Percentiles rank a stretch among this genome's conserved stretches.
phyloP scores from a whole-genome alignment of 2,113 vertebrate species.

The Scomber japonicus region DNA sequence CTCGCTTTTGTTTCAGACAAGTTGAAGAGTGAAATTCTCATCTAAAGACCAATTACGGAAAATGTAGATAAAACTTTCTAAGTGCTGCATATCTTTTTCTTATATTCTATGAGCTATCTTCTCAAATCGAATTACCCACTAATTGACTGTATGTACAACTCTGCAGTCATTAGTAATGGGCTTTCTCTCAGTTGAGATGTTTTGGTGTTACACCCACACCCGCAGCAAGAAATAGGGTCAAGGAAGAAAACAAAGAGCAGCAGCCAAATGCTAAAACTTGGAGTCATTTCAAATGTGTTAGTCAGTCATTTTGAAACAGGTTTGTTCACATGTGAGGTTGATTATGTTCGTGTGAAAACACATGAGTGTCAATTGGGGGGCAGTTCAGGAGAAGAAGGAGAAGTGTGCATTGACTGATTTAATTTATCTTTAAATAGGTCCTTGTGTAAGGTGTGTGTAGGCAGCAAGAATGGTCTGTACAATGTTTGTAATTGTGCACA shows the following conservation, averaged over 20 bases:
- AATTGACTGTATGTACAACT: conserved; percentile 37
- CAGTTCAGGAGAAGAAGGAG: conserved; percentile 7
- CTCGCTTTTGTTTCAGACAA: too few relatives aligned
- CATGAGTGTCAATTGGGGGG: neutral
- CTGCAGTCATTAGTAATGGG: conserved; percentile 14
- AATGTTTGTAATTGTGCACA: neutral
- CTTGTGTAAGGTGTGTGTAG: conserved; percentile 1
- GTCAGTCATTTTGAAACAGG: conserved; percentile 63
- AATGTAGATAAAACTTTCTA: conserved; percentile 58
- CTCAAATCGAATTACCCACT: conserved; percentile 31
- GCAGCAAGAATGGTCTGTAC: neutral
- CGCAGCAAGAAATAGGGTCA: conserved; percentile 28
- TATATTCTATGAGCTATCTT: conserved; percentile 27
- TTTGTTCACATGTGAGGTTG: conserved; percentile 67
- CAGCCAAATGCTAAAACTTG: conserved; percentile 27
- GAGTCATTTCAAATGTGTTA: conserved; percentile 59
- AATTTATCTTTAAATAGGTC: conserved; percentile 16
- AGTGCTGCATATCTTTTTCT: conserved; percentile 24
- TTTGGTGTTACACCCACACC: conserved; percentile 46
- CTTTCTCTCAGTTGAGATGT: conserved; percentile 1
- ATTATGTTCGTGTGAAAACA: neutral
- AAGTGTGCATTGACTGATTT: conserved; percentile 23
- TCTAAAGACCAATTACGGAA: conserved; percentile 5
- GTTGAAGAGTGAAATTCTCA: too few relatives aligned
- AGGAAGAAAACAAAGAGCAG: conserved; percentile 11